These are phyloP conservation scores for Berghia stephanieae DNA, from an alignment of 1,140 invertebrate genomes.

Conservation along the genomic window DNA sequence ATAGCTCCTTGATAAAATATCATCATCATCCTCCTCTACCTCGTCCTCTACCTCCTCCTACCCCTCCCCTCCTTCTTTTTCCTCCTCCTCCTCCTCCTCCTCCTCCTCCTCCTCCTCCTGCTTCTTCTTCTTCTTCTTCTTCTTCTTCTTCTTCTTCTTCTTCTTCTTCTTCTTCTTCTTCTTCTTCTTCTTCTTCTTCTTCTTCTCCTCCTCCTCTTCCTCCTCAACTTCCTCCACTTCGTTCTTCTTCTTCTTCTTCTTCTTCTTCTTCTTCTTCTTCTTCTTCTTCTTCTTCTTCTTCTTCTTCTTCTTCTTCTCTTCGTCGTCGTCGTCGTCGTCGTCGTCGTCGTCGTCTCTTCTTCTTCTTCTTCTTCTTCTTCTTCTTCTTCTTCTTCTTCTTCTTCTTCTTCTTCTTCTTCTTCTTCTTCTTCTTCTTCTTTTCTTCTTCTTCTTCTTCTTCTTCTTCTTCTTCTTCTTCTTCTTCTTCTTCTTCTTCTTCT, in stretches of 20 bases:
- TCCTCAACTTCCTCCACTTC: conserved; percentile 4
- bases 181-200: conserved; percentile 18
- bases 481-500: too few species aligned
- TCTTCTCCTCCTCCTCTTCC: conserved; percentile 19
- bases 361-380: conserved; percentile 9
- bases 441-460: too few species aligned
- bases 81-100: not conserved
- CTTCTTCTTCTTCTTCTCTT: too few species aligned
- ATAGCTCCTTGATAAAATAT: not conserved
- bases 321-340: too few species aligned
- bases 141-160: conserved; percentile 13
- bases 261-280: conserved; percentile 10
- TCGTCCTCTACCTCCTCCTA: not conserved
- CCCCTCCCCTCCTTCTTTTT: too few species aligned
- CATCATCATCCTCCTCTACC: not conserved
- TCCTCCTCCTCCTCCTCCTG: not conserved
- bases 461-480: too few species aligned
- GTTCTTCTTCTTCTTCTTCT: not conserved
- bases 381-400: not conserved
- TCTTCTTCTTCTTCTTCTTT: too few species aligned
- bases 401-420: not conserved
- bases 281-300: not conserved
- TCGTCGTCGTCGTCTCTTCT: too few species aligned
- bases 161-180: conserved; percentile 9
- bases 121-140: not conserved